Percentiles rank a stretch among this genome's conserved stretches.
These are phyloP conservation scores for Drosophila setosimentum DNA, from an alignment of 2,888 invertebrate species.

Conservation along the genomic window DNA sequence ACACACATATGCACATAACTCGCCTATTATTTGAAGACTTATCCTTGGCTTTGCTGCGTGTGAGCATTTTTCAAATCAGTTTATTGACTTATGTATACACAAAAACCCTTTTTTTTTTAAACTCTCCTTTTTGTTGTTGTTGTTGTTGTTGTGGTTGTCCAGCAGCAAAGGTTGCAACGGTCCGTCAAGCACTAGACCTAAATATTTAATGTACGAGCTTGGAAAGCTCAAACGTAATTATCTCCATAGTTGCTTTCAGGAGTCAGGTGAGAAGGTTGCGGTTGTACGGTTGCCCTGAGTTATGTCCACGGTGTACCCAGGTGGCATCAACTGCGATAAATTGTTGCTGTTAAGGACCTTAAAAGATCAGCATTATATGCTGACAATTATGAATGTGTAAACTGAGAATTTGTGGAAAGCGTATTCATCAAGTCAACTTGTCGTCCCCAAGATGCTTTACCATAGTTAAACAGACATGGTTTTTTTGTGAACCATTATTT, in stretches of 20 bases:
- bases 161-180: slow-evolving; percentile 4
- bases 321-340: slow-evolving; percentile 45
- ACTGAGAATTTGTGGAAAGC: slow-evolving; percentile 16
- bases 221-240: slow-evolving; percentile 57
- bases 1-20: slow-evolving; percentile 13
- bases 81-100: slow-evolving; percentile 46
- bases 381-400: slow-evolving; percentile 30
- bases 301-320: slow-evolving; percentile 42
- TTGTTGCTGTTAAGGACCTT: slow-evolving; percentile 44
- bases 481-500: neutral
- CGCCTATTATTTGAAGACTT: slow-evolving; percentile 63
- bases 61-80: slow-evolving; percentile 46
- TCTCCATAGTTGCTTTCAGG: slow-evolving; percentile 39
- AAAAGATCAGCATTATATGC: slow-evolving; percentile 35
- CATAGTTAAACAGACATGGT: neutral
- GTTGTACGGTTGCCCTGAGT: slow-evolving; percentile 13
- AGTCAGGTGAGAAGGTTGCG: slow-evolving; percentile 18
- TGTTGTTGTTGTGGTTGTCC: slow-evolving; percentile 4
- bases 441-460: neutral
- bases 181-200: slow-evolving; percentile 17
- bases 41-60: slow-evolving; percentile 24
- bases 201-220: slow-evolving; percentile 55
- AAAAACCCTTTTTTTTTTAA: slow-evolving; percentile 31
- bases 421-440: slow-evolving; percentile 5
- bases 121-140: neutral